These are phyloP conservation scores for Cephus pulcher DNA, from an alignment of 2,888 invertebrate species.

Conservation along the genomic window DNA sequence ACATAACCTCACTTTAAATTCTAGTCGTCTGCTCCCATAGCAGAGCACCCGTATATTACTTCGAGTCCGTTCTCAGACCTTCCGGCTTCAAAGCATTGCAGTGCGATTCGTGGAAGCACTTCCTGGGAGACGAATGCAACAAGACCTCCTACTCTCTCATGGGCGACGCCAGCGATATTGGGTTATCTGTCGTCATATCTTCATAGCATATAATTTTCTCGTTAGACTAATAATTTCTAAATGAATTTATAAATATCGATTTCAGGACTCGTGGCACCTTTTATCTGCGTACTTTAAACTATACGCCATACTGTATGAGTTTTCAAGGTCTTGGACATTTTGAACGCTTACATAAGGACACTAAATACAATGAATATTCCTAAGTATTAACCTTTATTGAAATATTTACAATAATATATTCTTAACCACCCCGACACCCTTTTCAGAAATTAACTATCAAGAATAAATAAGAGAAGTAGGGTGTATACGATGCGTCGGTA, in stretches of 20 bases:
- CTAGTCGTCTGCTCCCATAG: constrained; percentile 29
- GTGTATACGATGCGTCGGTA: neutral
- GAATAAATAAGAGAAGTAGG: neutral
- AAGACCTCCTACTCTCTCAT: constrained; percentile 20
- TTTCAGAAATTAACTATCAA: neutral
- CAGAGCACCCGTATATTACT: constrained; percentile 28
- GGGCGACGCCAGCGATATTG: constrained; percentile 29
- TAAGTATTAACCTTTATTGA: neutral
- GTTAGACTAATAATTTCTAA: neutral
- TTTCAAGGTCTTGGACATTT: constrained; percentile 9
- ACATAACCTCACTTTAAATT: neutral
- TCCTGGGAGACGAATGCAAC: constrained; percentile 19
- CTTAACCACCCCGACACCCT: neutral
- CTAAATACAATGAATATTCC: neutral
- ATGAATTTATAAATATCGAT: constrained; percentile 2
- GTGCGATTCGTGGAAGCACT: constrained; percentile 27
- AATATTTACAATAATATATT: neutral
- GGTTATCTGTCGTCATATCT: constrained; percentile 3
- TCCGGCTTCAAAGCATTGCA: constrained; percentile 19
- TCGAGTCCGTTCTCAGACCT: constrained; percentile 24
- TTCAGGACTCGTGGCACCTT: constrained; percentile 18
- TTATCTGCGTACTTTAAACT: constrained; percentile 20
- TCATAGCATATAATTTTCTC: neutral
- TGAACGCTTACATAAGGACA: neutral
- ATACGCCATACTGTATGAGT: constrained; percentile 19